Base-by-base conservation (phyloP, 1,140 invertebrate species). In the Anadara kagoshimensis region DNA sequence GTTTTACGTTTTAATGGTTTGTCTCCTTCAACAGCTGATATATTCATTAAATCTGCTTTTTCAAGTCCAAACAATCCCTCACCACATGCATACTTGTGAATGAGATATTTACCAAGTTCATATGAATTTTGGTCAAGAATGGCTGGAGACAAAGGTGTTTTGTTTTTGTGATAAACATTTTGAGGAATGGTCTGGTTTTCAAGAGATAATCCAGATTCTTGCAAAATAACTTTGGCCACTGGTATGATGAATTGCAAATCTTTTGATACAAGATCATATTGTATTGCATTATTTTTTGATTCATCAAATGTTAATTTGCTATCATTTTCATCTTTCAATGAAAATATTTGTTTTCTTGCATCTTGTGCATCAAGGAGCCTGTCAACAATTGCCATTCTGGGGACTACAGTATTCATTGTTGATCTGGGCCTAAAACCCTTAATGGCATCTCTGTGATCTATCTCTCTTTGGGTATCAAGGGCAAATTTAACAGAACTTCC, bases 381-480 rank as follows among this genome's bases (percentile, higher is more conserved):
- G 54, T 71, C 61, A 12, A 65, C 20, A 24, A 64, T 29, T 5
- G 49, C 29, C 69, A 65, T 64, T 57, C 61, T 41, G 18, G 61
- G 69, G 0, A 71, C n/a, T 12, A 69, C 67, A 26, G 61, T 43
- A 11, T 41, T 18, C 22, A 57, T 22, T 2, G 61, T 71, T 10
- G 61, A 65, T 5, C 61, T 0, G 24, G 61, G 22, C 57, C 69
- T 53, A 12, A 71, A 71, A 5, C 24, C 53, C 24, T 71, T 71
- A 0, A 71, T 20, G 11, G 62, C 61, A 64, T 71, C 59, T 64
- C 62, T 71, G 51, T 71, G 49, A 24, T 71, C 61, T 43, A 45
- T 71, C 47, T 64, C 69, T 18, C 61, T 24, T 41, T 71, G 69
- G 1, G 51, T 64, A 45, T 71, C 69, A 14, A 71, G 26, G 0